Evolutionary conservation across 2,888 invertebrate genomes (phyloP).

Genomic region (Clostera curtula): DNA sequence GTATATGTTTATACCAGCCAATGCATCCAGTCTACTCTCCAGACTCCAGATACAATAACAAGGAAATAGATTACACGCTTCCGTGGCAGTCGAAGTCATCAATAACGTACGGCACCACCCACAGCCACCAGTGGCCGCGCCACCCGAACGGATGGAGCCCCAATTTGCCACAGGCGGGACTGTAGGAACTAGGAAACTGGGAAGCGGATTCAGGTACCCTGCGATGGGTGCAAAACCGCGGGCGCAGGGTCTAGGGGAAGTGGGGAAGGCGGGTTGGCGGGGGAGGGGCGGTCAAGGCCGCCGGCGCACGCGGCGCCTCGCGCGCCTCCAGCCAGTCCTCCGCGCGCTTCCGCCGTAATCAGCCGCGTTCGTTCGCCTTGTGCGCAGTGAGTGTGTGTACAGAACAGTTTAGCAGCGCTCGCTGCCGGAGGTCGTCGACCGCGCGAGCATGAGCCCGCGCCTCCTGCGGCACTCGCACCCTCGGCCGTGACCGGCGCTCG

Average conservation of each 20-base stretch:
- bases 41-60: too few relatives aligned
- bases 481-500: constrained; percentile 23
- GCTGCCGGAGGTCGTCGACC: constrained; percentile 55
- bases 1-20: too few relatives aligned
- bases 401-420: constrained; percentile 45
- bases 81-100: too few relatives aligned
- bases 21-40: too few relatives aligned
- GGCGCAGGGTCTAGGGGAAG: constrained; percentile 6
- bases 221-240: constrained; percentile 5
- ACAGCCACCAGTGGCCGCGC: too few relatives aligned
- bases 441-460: constrained; percentile 58
- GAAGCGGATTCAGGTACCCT: constrained; percentile 14
- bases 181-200: neutral
- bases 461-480: constrained; percentile 33
- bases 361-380: constrained; percentile 14
- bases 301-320: constrained; percentile 42
- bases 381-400: constrained; percentile 35
- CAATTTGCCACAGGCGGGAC: too few relatives aligned
- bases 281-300: constrained; percentile 55
- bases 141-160: too few relatives aligned
- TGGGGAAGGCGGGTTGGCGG: constrained; percentile 9
- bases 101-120: too few relatives aligned
- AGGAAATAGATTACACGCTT: too few relatives aligned
- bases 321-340: constrained; percentile 23
- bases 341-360: constrained; percentile 25